A percentile compares a stretch with the other conserved stretches of the same genome.
Evolutionary conservation across 2,888 invertebrate species (phyloP).

Genomic region (Epistrophe eligans): DNA sequence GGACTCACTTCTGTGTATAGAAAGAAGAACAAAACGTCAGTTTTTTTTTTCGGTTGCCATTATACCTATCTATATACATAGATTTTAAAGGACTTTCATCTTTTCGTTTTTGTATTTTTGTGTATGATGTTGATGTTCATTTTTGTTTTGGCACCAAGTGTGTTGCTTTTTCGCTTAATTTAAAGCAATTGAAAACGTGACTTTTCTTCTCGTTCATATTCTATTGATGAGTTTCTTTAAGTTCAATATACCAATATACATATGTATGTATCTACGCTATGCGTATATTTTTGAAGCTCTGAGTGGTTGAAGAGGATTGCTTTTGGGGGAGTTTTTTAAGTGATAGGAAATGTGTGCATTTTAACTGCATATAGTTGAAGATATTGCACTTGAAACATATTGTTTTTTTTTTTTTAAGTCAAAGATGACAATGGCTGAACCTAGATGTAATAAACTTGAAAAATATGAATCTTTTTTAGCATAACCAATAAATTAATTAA

Average conservation of each 20-base stretch:
- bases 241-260: background rate
- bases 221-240: conserved; percentile 69
- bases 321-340: background rate
- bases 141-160: conserved; percentile 68
- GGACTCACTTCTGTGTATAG: conserved; percentile 12
- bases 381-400: too few species aligned
- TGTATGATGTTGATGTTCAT: conserved; percentile 30
- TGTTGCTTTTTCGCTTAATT: conserved; percentile 67
- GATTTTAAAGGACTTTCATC: conserved; percentile 1
- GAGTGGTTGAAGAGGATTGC: background rate
- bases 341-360: background rate
- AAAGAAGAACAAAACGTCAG: background rate
- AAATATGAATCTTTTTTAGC: too few species aligned
- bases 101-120: background rate
- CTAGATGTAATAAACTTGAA: too few species aligned
- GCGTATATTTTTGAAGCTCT: background rate
- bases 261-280: too few species aligned
- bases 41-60: background rate
- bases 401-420: too few species aligned
- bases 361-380: background rate
- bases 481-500: too few species aligned
- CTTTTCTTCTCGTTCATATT: conserved; percentile 49
- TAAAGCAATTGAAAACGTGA: conserved; percentile 73
- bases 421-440: background rate
- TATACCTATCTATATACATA: background rate